Base-by-base conservation (phyloP, 2,888 invertebrate species). In the Baronia brevicornis region DNA sequence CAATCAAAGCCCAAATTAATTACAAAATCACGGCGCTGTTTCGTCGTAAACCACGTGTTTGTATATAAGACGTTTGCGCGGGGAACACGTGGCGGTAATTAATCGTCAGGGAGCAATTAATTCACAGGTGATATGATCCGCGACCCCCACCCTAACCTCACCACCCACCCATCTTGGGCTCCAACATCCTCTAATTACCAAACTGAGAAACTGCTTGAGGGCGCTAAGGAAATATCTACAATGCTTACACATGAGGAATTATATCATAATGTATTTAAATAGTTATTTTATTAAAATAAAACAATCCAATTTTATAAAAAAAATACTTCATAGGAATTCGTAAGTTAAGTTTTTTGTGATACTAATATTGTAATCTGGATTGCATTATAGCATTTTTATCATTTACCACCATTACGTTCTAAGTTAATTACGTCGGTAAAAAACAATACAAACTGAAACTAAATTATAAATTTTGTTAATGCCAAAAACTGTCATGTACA, bases 111-210 rank as follows among this genome's bases (percentile, higher is more conserved):
- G 61, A 51, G 54, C 77, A 65, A 80, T 82, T 80, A 80, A 77
- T 78, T 78, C 71, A 54, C 70, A 72, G 69, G 71, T 77, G 73
- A 78, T 77, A 79, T 79, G 75, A 79, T 73, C 71, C 72, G 64
- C 54, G 55, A 47, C 54, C 56, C 46, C 60, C 51, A 39, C 36
- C 43, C 49, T 50, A 43, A 36, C 45, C 38, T 39, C 46, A 31
- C 35, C 36, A 35, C 39, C 29, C 52, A 48, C 43, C 43, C 40
- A 43, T 48, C 47, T 48, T 46, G 43, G 31, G 33, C 33, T 42
- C 39, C 33, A 46, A 48, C 51, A 47, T 43, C 40, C 52, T 59
- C 61, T 77, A 73, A 77, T 79, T 73, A 70, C 63, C 54, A 56
- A 55, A 62, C 60, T 58, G 55, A 56, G 68, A 60, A 64, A 64